phyloP scores from a whole-genome alignment of 1,140 invertebrate genomes.

The Cotesia typhae region DNA sequence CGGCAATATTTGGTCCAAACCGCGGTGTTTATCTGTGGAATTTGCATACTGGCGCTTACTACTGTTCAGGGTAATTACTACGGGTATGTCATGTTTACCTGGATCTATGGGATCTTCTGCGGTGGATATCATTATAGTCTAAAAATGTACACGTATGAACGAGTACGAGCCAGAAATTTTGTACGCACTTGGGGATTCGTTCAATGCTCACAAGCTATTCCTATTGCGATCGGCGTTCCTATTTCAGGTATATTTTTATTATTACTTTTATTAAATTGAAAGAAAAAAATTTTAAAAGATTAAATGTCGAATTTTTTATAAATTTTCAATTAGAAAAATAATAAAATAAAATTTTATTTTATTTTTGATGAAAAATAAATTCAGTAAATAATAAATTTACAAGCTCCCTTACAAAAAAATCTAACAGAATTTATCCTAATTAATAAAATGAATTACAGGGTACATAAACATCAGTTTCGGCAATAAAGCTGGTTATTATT shows the following conservation, averaged over 20 bases:
- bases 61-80: conserved; percentile 80
- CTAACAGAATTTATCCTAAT: background rate
- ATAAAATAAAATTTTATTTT: too few relatives aligned
- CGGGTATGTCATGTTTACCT: conserved; percentile 83
- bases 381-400: too few relatives aligned
- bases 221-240: conserved; percentile 86
- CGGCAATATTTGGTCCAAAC: conserved; percentile 84
- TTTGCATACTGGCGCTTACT: conserved; percentile 83
- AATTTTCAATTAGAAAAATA: too few relatives aligned
- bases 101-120: conserved; percentile 84
- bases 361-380: too few relatives aligned
- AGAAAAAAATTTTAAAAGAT: background rate
- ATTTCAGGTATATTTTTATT: conserved; percentile 73
- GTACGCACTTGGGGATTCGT: conserved; percentile 89
- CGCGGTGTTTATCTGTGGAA: conserved; percentile 80
- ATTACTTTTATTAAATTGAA: background rate
- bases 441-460: conserved; percentile 63
- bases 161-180: conserved; percentile 85
- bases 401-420: too few relatives aligned
- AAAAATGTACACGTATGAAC: conserved; percentile 89
- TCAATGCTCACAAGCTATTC: conserved; percentile 86
- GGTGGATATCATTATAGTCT: conserved; percentile 87
- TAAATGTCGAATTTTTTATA: too few relatives aligned
- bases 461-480: conserved; percentile 81
- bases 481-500: conserved; percentile 81